These are phyloP conservation scores for Cygnus buccinator DNA, from an alignment of 2,113 vertebrate genomes.

Conservation along the genomic window DNA sequence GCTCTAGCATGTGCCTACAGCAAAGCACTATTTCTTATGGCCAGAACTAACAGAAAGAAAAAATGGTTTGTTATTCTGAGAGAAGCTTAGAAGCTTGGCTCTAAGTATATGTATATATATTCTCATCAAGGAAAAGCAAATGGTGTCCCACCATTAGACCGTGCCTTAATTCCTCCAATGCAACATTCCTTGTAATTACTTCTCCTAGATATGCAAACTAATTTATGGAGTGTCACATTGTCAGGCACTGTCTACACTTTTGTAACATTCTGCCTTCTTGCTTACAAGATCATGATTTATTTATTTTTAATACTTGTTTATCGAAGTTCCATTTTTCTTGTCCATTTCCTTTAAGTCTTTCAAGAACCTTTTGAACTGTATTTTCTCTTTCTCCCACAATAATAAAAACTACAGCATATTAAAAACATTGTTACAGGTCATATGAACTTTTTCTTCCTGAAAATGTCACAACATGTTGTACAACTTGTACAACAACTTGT, in stretches of 20 bases:
- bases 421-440: neutral
- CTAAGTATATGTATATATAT: neutral
- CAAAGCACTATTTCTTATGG: neutral
- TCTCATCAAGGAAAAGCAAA: neutral
- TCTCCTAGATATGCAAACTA: neutral
- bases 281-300: neutral
- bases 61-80: neutral
- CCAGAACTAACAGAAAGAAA: neutral
- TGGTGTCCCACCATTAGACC: neutral
- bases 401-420: neutral
- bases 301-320: neutral
- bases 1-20: neutral
- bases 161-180: neutral
- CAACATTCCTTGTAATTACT: neutral
- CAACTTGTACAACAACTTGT: too few relatives aligned
- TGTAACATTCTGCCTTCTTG: neutral
- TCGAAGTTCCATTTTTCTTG: neutral
- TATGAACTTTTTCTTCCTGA: neutral
- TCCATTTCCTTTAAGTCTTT: neutral
- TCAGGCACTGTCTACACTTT: neutral
- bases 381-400: neutral
- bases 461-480: neutral
- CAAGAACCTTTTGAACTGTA: neutral
- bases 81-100: neutral
- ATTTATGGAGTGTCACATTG: neutral